Evolutionary conservation across 2,113 vertebrate genomes (phyloP).

Genomic region (Tyrannus savana): DNA sequence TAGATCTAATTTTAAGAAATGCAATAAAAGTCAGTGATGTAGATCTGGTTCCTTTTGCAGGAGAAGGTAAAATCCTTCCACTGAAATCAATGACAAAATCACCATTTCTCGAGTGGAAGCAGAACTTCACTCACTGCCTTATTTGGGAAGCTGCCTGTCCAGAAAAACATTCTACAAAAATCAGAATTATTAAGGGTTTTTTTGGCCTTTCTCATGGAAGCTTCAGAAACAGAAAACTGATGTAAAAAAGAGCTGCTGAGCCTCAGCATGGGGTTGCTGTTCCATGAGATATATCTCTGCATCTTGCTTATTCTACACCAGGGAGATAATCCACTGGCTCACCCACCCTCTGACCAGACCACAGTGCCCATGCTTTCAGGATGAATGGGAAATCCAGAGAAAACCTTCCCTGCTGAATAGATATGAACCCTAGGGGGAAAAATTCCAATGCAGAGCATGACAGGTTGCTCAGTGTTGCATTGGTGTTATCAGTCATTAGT

Average conservation of each 20-base stretch:
- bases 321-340: not conserved
- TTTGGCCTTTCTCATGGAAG: not conserved
- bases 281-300: not conserved
- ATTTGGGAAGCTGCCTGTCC: not conserved
- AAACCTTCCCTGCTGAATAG: not conserved
- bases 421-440: not conserved
- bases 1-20: constrained; percentile 34
- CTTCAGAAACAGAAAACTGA: not conserved
- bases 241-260: not conserved
- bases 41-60: not conserved
- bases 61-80: not conserved
- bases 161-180: not conserved
- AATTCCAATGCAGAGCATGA: not conserved
- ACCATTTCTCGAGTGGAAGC: not conserved
- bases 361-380: not conserved
- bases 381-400: not conserved
- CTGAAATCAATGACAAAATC: not conserved
- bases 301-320: not conserved
- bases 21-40: not conserved
- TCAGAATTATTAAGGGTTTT: not conserved
- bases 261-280: not conserved
- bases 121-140: not conserved
- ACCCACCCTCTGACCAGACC: not conserved
- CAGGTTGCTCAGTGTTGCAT: not conserved
- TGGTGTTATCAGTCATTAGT: not conserved